Percentiles rank a stretch among this genome's conserved stretches.
phyloP scores from a whole-genome alignment of 2,113 vertebrate species.

The Dipodomys merriami region DNA sequence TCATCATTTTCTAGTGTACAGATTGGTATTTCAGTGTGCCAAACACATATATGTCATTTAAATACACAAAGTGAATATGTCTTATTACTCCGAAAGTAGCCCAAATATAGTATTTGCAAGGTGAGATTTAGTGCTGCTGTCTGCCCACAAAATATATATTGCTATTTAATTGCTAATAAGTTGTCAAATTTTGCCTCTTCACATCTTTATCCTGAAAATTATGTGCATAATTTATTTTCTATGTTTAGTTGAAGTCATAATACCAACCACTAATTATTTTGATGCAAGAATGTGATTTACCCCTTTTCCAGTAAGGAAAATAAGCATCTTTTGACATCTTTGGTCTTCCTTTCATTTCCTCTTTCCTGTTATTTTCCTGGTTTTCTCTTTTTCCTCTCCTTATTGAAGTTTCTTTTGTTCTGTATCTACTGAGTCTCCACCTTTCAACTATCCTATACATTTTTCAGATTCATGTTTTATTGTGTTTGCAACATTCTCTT shows the following conservation, averaged over 20 bases:
- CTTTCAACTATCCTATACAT: not conserved
- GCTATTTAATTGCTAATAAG: conserved; percentile 67
- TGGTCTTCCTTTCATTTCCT: not conserved
- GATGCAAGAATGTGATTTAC: conserved; percentile 58
- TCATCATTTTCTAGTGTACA: conserved; percentile 7
- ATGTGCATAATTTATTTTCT: conserved; percentile 39
- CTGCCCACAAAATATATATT: conserved; percentile 58
- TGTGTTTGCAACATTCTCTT: conserved; percentile 21
- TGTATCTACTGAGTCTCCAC: not conserved
- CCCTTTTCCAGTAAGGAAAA: conserved; percentile 7
- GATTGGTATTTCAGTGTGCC: not conserved
- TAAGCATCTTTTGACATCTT: conserved; percentile 49
- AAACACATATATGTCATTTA: not conserved
- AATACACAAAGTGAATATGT: conserved; percentile 42
- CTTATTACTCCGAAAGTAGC: conserved; percentile 34
- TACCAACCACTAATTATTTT: conserved; percentile 24
- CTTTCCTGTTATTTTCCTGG: not conserved
- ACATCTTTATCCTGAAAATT: conserved; percentile 46
- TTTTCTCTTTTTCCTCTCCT: not conserved
- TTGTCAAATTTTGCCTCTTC: conserved; percentile 30
- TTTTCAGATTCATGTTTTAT: conserved; percentile 23
- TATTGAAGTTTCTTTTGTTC: conserved; percentile 11
- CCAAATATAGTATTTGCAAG: conserved; percentile 54
- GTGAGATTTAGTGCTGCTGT: conserved; percentile 42
- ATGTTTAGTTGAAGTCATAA: conserved; percentile 39